These are phyloP conservation scores for Mesorhabditis sp. DNA, from an alignment of 2,888 invertebrate species.

Conservation along the genomic window DNA sequence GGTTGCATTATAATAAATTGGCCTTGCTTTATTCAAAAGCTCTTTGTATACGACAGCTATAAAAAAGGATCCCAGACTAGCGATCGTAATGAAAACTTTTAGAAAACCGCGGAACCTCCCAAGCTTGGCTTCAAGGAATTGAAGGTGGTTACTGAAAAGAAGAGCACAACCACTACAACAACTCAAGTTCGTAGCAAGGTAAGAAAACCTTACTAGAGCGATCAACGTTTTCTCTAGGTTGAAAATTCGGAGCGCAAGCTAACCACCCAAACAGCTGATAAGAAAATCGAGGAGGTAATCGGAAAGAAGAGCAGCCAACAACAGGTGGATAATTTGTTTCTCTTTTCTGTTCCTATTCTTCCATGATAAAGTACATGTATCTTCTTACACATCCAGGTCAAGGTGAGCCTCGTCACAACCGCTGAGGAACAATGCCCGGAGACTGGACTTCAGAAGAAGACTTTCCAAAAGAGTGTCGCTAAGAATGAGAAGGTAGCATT, in stretches of 20 bases:
- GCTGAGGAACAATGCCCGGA: conserved; percentile 5
- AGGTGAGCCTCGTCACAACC: neutral
- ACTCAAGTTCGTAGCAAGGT: neutral
- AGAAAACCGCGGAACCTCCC: neutral
- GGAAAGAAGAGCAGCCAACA: conserved; percentile 1
- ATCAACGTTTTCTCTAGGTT: neutral
- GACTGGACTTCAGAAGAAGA: conserved; percentile 3
- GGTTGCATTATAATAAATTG: too few species aligned
- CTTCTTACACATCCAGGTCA: neutral
- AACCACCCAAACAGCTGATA: neutral
- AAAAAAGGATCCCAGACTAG: neutral
- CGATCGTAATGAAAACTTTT: neutral
- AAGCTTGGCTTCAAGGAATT: neutral
- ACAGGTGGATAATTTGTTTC: neutral
- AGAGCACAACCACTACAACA: conserved; percentile 1
- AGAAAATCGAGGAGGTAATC: neutral
- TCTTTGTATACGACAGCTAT: neutral
- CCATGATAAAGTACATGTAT: neutral
- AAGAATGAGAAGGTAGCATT: neutral
- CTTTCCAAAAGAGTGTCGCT: neutral
- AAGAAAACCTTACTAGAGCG: neutral
- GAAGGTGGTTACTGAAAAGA: conserved; percentile 2
- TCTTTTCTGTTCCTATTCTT: conserved; percentile 2
- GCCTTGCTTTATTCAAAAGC: neutral
- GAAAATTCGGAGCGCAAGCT: conserved; percentile 1